Conservation (phyloP, 2,113 vertebrate species). For the Catharus fuscescens region DNA sequence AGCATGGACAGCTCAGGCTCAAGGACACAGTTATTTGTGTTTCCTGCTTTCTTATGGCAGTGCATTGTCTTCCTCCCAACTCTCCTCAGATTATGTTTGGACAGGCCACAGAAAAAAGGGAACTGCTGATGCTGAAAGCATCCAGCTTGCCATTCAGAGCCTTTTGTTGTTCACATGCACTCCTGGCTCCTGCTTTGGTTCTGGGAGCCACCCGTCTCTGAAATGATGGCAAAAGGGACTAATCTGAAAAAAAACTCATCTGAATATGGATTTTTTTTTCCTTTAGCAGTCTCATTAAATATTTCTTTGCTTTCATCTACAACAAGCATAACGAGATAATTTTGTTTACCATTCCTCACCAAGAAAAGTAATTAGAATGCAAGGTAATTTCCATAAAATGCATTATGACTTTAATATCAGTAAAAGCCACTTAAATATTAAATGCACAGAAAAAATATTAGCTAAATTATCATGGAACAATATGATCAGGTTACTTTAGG, state of each 20-base stretch:
- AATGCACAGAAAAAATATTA: conserved; percentile 78
- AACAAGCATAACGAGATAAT: not conserved
- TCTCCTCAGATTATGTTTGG: not conserved
- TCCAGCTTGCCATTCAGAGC: not conserved
- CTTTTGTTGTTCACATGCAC: not conserved
- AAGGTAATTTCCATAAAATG: conserved; percentile 72
- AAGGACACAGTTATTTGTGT: not conserved
- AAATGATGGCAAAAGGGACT: not conserved
- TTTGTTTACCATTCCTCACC: conserved; percentile 19
- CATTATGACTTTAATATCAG: conserved; percentile 80
- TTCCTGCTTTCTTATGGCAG: not conserved
- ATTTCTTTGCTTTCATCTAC: conserved; percentile 10
- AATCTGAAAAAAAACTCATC: not conserved
- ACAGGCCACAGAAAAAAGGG: not conserved
- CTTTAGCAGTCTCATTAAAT: not conserved
- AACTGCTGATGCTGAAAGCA: not conserved
- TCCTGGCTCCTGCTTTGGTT: not conserved
- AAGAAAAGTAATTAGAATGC: conserved; percentile 73
- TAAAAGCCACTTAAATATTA: conserved; percentile 78
- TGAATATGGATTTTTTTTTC: not conserved
- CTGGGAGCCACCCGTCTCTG: rapidly evolving
- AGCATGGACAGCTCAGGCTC: not conserved
- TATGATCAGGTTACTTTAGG: conserved; percentile 76
- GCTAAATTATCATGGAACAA: conserved; percentile 80
- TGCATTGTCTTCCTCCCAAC: not conserved